Conservation (phyloP, 2,113 vertebrate genomes). For the Macquaria australasica region DNA sequence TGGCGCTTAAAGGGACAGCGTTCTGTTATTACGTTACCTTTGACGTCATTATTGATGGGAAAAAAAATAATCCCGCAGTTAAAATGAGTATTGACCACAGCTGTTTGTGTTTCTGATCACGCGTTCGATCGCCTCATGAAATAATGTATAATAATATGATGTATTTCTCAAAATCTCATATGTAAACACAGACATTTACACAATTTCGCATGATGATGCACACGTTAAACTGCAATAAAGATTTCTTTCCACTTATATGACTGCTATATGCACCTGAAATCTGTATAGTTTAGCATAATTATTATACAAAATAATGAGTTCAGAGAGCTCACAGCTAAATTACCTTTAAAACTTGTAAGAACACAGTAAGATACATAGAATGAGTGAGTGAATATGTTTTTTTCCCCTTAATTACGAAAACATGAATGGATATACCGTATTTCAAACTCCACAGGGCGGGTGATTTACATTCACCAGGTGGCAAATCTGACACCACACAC, state of each 20-base stretch:
- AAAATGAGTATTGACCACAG: background rate
- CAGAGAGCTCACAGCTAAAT: background rate
- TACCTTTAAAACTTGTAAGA: background rate
- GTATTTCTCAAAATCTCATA: background rate
- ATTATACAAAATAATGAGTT: background rate
- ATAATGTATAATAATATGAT: background rate
- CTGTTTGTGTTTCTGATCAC: background rate
- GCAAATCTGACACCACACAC: constrained; percentile 1
- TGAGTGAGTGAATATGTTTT: background rate
- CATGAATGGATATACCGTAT: background rate
- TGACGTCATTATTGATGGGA: constrained; percentile 23
- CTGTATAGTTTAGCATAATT: background rate
- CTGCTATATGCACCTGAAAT: background rate
- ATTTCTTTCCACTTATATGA: background rate
- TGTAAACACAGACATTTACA: too few relatives aligned
- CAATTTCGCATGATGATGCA: background rate
- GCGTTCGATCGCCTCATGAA: background rate
- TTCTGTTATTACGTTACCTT: background rate
- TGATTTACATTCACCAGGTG: background rate
- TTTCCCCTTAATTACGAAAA: background rate
- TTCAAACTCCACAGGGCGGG: background rate
- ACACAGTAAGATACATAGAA: too few relatives aligned
- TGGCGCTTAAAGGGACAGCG: constrained; percentile 62
- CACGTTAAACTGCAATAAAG: background rate
- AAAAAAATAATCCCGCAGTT: background rate